Base-by-base conservation (phyloP, 2,113 vertebrate genomes). In the Corythaixoides concolor region DNA sequence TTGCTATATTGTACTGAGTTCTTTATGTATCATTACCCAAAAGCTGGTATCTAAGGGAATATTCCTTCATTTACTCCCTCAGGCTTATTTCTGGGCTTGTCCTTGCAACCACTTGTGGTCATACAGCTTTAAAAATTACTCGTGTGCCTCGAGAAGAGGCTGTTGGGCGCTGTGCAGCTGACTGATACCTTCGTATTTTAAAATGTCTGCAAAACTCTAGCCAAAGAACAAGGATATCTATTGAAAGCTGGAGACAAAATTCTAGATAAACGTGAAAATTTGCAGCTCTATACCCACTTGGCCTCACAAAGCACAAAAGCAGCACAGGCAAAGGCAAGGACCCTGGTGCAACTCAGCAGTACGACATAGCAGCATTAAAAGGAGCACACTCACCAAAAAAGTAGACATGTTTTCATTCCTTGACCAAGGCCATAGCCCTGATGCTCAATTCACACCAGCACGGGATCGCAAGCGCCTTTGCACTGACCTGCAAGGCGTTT, bases 401-500 rank as follows among this genome's bases (percentile, higher is more conserved):
- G 45, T 7, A 35, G 45, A 62, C 24, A 8, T 6, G 4, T 33
- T 62, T 55, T 37, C 56, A 15, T 32, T 41, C 30, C 30, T 20
- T 19, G 18, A 27, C 47, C 23, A 23, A 49, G 56, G 15, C 69
- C 1, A 0, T 24, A 62, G 66, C 78, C 72, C 49, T 4, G 4
- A 6, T 19, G 28, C 10, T 37, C 11, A 11, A 3, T 41, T 70
- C 53, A 20, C 32, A 35, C 4, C 41, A 37, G 37, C 10, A 33
- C 1, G 2, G 43, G 67, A 43, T 43, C 41, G 41, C 12, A 12
- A 43, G 41, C 11, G 32, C 30, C 58, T n/a, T 37, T 5, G 70
- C 52, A 94, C 96, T 96, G 90, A 99, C 98, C 98, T 98, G 98
- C 96, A 19, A 99, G 97, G 66, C 98, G 95, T 82, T 98, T 97